Evolutionary conservation across 2,797 vertebrate species (phyloP), one percentile per base, ranked within the genome.

Genomic region (Anomalospiza imberbis): DNA sequence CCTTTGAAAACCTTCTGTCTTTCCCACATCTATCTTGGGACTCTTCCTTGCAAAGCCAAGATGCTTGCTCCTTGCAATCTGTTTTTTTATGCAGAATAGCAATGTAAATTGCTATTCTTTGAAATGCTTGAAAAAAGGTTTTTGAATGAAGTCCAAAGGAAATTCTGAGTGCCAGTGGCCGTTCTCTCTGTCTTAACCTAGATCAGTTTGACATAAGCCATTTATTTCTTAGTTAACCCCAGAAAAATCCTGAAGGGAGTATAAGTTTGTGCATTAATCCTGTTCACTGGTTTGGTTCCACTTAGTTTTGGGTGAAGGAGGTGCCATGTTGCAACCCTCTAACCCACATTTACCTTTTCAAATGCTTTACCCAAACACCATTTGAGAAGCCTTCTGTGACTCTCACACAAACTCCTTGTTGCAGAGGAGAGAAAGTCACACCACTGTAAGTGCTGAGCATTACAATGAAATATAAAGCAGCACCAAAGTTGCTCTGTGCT

Each of bases 381-480:
- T 84, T 83, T 36, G 2, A 6, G 89, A 95, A 95, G 85, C 42
- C 16, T 71, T 75, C 53, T 65, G 63, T 57, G 95, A 91, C 91
- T 89, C 90, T 83, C 66, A 76, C 45, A 79, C 83, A 72, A 93
- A 85, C 89, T 70, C 7, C 9, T 90, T 71, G 89, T 81, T 91
- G 89, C 91, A 85, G 92, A 94, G 85, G 65, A 91, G 91, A 72
- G 82, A 88, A 97, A 95, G 76, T 13, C 88, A 94, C 92, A 94
- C 21, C 57, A 44, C 25, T 85, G 28, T 90, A 92, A 96, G 94
- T 66, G 92, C 94, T 60, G 91, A 95, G 89, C 85, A 65, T 62
- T 89, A 91, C 92, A 95, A 77, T 11, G 65, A 92, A 96, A 93
- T 90, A 92, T 95, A 97, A 96, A 94, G 90, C 61, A 28, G 95